Base-by-base conservation (phyloP, 2,797 vertebrate genomes). In the Clamator glandarius region DNA sequence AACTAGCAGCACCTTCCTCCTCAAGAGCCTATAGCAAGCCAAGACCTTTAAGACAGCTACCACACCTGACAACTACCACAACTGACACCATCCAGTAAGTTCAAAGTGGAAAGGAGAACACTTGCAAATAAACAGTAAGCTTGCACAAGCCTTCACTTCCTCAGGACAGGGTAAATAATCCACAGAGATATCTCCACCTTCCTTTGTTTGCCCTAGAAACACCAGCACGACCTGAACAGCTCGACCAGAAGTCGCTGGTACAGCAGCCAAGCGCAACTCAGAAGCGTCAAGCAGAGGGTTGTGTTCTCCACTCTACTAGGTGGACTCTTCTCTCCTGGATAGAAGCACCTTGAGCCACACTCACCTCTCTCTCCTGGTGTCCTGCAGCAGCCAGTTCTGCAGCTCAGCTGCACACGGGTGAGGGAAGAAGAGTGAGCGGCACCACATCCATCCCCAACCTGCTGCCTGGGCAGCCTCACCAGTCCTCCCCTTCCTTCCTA, bases 121-220 rank as follows among this genome's bases (percentile, higher is more conserved):
- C 70, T 81, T 20, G 1, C 67, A 83, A 67, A 80, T 24, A 74
- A 84, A 66, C 73, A 85, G 52, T 57, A 78, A 50, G 48, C 85
- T 81, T 86, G 73, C 66, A 90, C n/a, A 91, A 79, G 63, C 54
- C 68, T 77, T 89, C 41, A 13, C 62, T 87, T 93, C 91, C 89
- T 91, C 63, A 84, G 63, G 74, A 84, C 48, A 44, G 74, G 80
- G 72, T 57, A 85, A 91, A 74, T 83, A 84, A 88, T 58, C 54
- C 46, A 33, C 74, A 93, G 83, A 88, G 58, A 29, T 55, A 59
- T 55, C 90, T 87, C 77, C 59, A 87, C 81, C 72, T 93, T 91
- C 64, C 62, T 84, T 88, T 10, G 0, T 42, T 86, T 90, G 79
- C 55, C 51, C 79, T 84, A 66, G 59, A 72, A 90, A 91, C 73